A percentile compares a stretch with the other conserved stretches of the same genome.
Conservation (phyloP, 2,113 vertebrate species). For the Amia ocellicauda region DNA sequence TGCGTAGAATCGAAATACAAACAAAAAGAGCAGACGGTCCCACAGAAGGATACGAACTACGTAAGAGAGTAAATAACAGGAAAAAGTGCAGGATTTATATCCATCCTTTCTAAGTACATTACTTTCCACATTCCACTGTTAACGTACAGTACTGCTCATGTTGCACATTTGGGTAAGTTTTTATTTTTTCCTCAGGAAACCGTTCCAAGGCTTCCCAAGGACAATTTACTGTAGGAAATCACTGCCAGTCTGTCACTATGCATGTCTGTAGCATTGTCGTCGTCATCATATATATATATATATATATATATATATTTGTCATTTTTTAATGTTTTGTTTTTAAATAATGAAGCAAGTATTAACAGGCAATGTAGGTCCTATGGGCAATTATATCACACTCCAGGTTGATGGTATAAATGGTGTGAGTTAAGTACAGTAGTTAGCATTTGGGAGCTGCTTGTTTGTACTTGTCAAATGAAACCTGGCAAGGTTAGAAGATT, state of each 20-base stretch:
- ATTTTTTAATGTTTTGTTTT: no score
- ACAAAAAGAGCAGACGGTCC: no score
- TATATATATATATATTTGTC: no score
- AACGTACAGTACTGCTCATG: background rate
- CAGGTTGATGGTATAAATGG: background rate
- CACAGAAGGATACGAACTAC: background rate
- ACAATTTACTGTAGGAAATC: background rate
- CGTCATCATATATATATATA: no score
- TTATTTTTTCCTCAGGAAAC: constrained; percentile 3
- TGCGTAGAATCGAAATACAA: no score
- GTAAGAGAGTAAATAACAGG: background rate
- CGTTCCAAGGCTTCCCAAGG: background rate
- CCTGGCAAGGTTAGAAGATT: no score
- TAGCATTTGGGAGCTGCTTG: no score
- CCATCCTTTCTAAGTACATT: background rate
- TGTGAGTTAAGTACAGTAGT: background rate
- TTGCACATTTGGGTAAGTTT: background rate
- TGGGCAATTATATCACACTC: background rate
- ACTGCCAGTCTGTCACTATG: background rate
- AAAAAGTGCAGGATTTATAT: background rate
- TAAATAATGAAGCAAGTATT: no score
- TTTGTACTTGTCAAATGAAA: no score
- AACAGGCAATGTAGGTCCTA: background rate
- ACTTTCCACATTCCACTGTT: background rate
- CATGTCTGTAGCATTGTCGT: background rate